Percentiles rank a stretch among this genome's conserved stretches.
Conservation (phyloP, 1,140 invertebrate genomes). For the Pararge aegeria region DNA sequence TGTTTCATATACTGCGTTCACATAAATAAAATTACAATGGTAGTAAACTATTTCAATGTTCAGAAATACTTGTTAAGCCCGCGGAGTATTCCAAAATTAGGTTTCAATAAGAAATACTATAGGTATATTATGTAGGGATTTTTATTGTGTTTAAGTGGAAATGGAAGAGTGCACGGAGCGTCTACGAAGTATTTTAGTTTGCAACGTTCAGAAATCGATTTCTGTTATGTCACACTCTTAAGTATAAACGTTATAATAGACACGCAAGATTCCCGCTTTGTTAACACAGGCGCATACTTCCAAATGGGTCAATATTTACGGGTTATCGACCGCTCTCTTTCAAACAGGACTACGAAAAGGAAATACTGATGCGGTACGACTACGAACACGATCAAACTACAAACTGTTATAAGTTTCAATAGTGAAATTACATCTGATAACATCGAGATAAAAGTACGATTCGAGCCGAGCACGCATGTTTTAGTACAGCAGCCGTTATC, state of each 20-base stretch:
- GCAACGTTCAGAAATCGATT: too few species aligned
- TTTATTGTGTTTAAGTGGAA: too few species aligned
- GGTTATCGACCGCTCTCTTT: constrained; percentile 43
- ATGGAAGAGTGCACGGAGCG: too few species aligned
- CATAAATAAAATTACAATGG: too few species aligned
- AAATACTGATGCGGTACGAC: background rate
- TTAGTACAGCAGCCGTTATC: constrained; percentile 55
- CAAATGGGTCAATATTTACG: constrained; percentile 63
- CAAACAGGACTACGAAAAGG: constrained; percentile 1
- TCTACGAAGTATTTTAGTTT: too few species aligned
- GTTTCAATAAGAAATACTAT: too few species aligned
- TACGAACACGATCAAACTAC: background rate
- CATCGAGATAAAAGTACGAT: constrained; percentile 56
- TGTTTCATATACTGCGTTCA: too few species aligned
- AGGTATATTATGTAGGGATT: too few species aligned
- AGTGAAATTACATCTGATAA: constrained; percentile 35
- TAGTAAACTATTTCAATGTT: too few species aligned
- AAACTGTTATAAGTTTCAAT: background rate
- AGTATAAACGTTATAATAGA: background rate
- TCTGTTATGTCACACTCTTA: too few species aligned
- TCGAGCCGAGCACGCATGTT: constrained; percentile 55
- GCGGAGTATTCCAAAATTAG: too few species aligned
- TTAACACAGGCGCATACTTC: constrained; percentile 20
- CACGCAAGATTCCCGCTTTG: background rate
- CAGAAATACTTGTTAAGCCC: too few species aligned